A percentile compares a stretch with the other conserved stretches of the same genome.
Conservation (phyloP, 2,113 vertebrate genomes). For the Cavia aperea region DNA sequence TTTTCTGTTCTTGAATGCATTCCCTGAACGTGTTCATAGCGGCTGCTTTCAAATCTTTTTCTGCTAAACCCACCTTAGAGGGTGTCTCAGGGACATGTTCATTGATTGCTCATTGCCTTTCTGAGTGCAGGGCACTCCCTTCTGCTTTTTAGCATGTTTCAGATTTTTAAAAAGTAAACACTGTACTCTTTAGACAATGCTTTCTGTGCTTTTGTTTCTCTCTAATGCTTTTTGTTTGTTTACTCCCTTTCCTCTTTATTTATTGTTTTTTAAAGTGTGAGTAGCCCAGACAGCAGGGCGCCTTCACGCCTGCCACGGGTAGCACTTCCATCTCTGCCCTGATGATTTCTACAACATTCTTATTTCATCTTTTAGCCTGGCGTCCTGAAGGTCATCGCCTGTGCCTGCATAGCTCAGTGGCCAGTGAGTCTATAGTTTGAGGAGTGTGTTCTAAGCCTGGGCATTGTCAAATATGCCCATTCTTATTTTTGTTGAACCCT, state of each 20-base stretch:
- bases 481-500: not conserved
- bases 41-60: not conserved
- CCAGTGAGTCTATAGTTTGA: not conserved
- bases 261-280: not conserved
- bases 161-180: not conserved
- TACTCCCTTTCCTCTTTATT: not conserved
- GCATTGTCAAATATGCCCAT: not conserved
- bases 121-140: not conserved
- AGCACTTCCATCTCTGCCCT: not conserved
- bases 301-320: not conserved
- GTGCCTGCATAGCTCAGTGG: not conserved
- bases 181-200: not conserved
- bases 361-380: not conserved
- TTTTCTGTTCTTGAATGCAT: not conserved
- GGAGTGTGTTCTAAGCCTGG: not conserved
- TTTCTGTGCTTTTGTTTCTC: not conserved
- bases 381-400: not conserved
- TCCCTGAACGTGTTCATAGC: not conserved
- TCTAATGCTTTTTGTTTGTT: not conserved
- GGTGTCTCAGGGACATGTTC: not conserved
- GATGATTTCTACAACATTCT: not conserved
- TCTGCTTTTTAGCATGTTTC: not conserved
- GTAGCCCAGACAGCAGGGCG: not conserved
- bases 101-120: not conserved
- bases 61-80: not conserved